These are phyloP conservation scores for Callionymus lyra DNA, from an alignment of 2,113 vertebrate species.

Conservation along the genomic window DNA sequence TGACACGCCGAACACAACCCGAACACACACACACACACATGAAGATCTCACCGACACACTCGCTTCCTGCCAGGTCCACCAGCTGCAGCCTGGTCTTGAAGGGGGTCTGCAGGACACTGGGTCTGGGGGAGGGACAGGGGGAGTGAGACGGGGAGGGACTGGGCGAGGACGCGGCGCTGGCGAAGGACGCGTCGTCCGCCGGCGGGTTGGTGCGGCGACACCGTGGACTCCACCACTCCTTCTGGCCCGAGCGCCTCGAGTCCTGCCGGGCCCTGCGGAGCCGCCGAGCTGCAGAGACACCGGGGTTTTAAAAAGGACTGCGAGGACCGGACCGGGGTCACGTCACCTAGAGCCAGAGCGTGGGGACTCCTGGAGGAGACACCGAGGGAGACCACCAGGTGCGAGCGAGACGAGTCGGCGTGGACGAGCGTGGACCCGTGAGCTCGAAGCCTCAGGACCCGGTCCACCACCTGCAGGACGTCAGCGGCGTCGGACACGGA, in stretches of 20 bases:
- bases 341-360: slow-evolving; percentile 58
- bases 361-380: slow-evolving; percentile 53
- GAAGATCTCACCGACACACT: slow-evolving; percentile 73
- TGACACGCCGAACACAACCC: too few species aligned
- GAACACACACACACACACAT: too few species aligned
- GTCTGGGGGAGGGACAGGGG: slow-evolving; percentile 47
- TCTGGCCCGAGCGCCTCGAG: slow-evolving; percentile 32
- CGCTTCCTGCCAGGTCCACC: slow-evolving; percentile 80
- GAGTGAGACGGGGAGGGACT: slow-evolving; percentile 44
- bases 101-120: slow-evolving; percentile 34
- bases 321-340: background rate
- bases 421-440: slow-evolving; percentile 73
- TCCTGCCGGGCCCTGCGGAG: slow-evolving; percentile 50
- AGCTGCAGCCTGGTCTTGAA: slow-evolving; percentile 70
- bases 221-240: slow-evolving; percentile 60
- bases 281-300: slow-evolving; percentile 32
- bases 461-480: slow-evolving; percentile 62
- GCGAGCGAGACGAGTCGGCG: slow-evolving; percentile 74
- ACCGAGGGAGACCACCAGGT: slow-evolving; percentile 72
- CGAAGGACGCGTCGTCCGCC: slow-evolving; percentile 18
- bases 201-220: slow-evolving; percentile 48
- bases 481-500: slow-evolving; percentile 54
- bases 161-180: slow-evolving; percentile 41
- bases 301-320: background rate
- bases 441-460: slow-evolving; percentile 58